A percentile compares a stretch with the other conserved stretches of the same genome.
phyloP scores from a whole-genome alignment of 1,140 invertebrate genomes.

The Meloidogyne exigua region DNA sequence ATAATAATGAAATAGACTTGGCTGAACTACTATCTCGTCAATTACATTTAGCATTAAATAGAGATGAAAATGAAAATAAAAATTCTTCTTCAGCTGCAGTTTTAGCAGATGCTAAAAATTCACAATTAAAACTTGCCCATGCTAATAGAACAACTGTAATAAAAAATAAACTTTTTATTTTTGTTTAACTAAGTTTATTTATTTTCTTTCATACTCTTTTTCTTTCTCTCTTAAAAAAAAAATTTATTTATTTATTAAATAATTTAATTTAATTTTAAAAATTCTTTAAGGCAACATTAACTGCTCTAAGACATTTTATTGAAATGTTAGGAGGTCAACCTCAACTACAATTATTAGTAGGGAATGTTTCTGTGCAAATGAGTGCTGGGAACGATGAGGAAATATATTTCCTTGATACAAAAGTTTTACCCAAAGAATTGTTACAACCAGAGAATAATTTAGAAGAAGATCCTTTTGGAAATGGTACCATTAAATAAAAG shows the following conservation, averaged over 20 bases:
- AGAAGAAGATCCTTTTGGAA: constrained; percentile 15
- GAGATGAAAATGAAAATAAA: background rate
- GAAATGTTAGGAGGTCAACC: constrained; percentile 28
- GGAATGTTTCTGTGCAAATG: constrained; percentile 28
- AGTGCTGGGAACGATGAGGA: constrained; percentile 1
- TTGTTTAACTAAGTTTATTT: no score
- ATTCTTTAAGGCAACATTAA: constrained; percentile 11
- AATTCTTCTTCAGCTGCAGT: constrained; percentile 8
- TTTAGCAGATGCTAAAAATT: constrained; percentile 21
- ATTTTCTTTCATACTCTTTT: no score
- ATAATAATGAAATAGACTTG: constrained; percentile 4
- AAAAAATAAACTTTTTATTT: no score
- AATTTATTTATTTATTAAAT: no score
- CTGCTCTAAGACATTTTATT: constrained; percentile 18
- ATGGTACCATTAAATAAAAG: background rate
- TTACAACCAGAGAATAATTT: background rate
- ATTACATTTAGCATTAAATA: constrained; percentile 10
- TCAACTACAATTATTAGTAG: constrained; percentile 8
- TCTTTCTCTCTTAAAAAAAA: no score
- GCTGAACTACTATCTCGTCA: constrained; percentile 12
- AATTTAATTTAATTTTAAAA: no score
- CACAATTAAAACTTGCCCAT: constrained; percentile 6
- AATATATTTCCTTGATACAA: constrained; percentile 16
- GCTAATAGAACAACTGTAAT: constrained; percentile 16
- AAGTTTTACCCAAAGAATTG: constrained; percentile 21